phyloP scores from a whole-genome alignment of 2,888 invertebrate species.

The Drosophila recens region DNA sequence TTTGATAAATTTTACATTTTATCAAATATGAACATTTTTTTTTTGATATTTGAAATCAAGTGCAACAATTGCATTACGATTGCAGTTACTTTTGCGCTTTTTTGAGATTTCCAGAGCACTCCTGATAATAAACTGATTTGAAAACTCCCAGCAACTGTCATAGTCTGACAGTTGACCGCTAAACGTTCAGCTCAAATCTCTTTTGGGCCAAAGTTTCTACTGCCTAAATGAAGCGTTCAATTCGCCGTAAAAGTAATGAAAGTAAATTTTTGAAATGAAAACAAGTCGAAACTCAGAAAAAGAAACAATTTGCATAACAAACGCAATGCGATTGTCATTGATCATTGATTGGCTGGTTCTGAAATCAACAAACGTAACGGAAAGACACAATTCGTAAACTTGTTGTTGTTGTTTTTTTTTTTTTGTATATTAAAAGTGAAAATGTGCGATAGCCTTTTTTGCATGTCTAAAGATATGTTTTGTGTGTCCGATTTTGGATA shows the following conservation, averaged over 20 bases:
- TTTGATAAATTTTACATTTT: no score
- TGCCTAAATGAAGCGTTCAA: slow-evolving; percentile 28
- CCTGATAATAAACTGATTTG: not conserved
- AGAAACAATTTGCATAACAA: slow-evolving; percentile 70
- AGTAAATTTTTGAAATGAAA: slow-evolving; percentile 78
- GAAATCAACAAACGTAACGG: slow-evolving; percentile 21
- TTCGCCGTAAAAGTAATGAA: slow-evolving; percentile 71
- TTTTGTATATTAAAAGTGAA: slow-evolving; percentile 62
- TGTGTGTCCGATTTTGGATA: slow-evolving; percentile 31
- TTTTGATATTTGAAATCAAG: no score
- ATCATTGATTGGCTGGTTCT: slow-evolving; percentile 46
- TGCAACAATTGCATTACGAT: no score
- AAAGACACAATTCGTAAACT: slow-evolving; percentile 3
- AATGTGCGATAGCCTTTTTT: slow-evolving; percentile 67
- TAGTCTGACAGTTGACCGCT: slow-evolving; percentile 4
- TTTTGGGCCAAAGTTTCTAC: slow-evolving; percentile 58
- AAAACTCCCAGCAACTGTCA: not conserved
- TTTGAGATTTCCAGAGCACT: not conserved
- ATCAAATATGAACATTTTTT: no score
- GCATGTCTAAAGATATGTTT: slow-evolving; percentile 63
- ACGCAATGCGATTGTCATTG: slow-evolving; percentile 19
- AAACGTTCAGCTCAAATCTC: slow-evolving; percentile 2
- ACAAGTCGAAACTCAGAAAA: slow-evolving; percentile 36
- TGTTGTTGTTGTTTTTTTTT: not conserved
- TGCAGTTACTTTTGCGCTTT: no score